phyloP scores from a whole-genome alignment of 2,888 invertebrate species.

The Seira musarum region DNA sequence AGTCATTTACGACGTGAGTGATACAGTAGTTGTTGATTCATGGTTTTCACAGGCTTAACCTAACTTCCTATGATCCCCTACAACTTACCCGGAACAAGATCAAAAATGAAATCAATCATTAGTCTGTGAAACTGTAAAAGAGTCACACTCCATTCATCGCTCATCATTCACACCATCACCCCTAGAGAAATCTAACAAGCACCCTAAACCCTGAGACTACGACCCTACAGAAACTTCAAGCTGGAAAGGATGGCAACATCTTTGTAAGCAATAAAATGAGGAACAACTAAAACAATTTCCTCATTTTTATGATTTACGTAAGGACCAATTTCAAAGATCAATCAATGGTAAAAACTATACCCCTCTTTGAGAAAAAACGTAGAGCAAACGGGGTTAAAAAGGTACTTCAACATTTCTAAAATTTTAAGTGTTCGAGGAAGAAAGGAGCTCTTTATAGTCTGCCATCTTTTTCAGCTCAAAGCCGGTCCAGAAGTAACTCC shows the following conservation, averaged over 20 bases:
- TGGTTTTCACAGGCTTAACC: constrained; percentile 60
- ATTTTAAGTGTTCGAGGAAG: too few relatives aligned
- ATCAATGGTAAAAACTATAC: too few relatives aligned
- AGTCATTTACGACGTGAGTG: constrained; percentile 52
- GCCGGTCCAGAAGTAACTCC: constrained; percentile 52
- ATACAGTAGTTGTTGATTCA: constrained; percentile 46
- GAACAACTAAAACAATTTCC: too few relatives aligned
- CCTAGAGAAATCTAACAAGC: constrained; percentile 56
- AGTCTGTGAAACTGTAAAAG: constrained; percentile 65
- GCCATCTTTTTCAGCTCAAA: constrained; percentile 35
- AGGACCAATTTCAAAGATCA: too few relatives aligned
- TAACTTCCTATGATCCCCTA: constrained; percentile 64
- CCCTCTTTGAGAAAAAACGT: too few relatives aligned
- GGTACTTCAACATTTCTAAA: too few relatives aligned
- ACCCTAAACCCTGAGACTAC: constrained; percentile 50
- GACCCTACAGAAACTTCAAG: constrained; percentile 31
- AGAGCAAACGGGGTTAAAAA: too few relatives aligned
- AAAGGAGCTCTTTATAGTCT: too few relatives aligned
- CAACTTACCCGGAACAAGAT: constrained; percentile 70
- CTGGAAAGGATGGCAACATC: constrained; percentile 34
- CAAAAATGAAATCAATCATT: constrained; percentile 70
- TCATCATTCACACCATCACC: constrained; percentile 53
- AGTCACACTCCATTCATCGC: constrained; percentile 52
- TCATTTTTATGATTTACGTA: too few relatives aligned
- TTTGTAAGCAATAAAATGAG: too few relatives aligned